These are phyloP conservation scores for Rhopalosiphum padi DNA, from an alignment of 1,140 invertebrate genomes.

Conservation along the genomic window DNA sequence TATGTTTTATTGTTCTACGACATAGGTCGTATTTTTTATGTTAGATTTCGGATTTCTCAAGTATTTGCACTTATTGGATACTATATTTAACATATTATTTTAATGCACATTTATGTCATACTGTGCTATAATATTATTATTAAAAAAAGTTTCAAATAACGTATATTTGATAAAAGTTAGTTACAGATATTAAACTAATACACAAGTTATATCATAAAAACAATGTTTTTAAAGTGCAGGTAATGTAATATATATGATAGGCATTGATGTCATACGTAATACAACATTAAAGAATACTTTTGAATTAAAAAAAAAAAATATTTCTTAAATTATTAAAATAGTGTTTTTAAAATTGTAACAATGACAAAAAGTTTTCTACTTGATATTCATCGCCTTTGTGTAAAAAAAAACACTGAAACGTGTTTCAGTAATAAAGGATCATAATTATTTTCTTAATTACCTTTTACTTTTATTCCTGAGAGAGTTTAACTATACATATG, in stretches of 20 bases:
- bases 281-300: not conserved
- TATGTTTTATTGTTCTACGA: too few relatives aligned
- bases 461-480: not conserved
- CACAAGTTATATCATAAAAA: not conserved
- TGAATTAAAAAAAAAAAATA: not conserved
- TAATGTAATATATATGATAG: not conserved
- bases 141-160: not conserved
- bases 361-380: not conserved
- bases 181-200: not conserved
- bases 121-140: not conserved
- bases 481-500: not conserved
- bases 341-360: not conserved
- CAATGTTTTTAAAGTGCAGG: not conserved
- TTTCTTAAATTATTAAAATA: not conserved
- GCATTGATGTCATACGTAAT: not conserved
- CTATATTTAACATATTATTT: not conserved
- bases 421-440: not conserved
- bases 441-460: not conserved
- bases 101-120: not conserved
- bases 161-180: not conserved
- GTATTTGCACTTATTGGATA: not conserved
- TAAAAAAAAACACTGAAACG: not conserved
- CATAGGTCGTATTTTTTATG: not conserved
- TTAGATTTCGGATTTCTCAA: not conserved
- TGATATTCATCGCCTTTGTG: not conserved